Conservation (phyloP, 2,888 invertebrate genomes). For the Podotricha telesiphe region DNA sequence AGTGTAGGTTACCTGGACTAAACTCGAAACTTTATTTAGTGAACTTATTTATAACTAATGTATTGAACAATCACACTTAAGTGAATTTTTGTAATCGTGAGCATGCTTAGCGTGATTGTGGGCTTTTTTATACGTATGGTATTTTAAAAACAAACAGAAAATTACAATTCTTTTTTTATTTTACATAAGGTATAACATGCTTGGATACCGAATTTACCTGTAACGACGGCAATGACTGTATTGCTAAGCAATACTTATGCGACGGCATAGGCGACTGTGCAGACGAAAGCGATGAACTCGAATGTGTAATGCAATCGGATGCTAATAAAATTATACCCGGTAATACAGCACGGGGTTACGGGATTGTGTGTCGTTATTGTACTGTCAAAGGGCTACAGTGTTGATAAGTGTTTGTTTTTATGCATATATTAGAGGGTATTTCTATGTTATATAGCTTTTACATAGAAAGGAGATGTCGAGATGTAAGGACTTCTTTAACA, state of each 20-base stretch:
- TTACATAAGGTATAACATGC: constrained; percentile 70
- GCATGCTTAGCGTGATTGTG: constrained; percentile 7
- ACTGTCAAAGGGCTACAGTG: constrained; percentile 1
- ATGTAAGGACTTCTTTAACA: too few relatives aligned
- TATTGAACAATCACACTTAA: neutral
- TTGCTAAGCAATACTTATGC: constrained; percentile 82
- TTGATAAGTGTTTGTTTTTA: neutral
- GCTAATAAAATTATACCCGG: constrained; percentile 37
- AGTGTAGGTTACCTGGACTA: too few relatives aligned
- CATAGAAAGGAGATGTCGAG: neutral
- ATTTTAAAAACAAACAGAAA: neutral
- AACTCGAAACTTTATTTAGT: too few relatives aligned
- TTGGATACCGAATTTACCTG: constrained; percentile 77
- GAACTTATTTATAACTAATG: too few relatives aligned
- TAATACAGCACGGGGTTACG: constrained; percentile 38
- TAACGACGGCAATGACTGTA: constrained; percentile 85
- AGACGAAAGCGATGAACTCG: constrained; percentile 86
- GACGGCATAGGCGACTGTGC: constrained; percentile 85
- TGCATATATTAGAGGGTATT: neutral
- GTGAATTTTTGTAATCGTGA: neutral
- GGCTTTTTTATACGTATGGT: neutral
- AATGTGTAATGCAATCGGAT: constrained; percentile 67
- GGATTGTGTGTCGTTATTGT: constrained; percentile 13
- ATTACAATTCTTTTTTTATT: constrained; percentile 46
- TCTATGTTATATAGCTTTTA: neutral